Evolutionary conservation across 2,113 vertebrate species (phyloP).

Genomic region (Chelonoidis abingdonii): DNA sequence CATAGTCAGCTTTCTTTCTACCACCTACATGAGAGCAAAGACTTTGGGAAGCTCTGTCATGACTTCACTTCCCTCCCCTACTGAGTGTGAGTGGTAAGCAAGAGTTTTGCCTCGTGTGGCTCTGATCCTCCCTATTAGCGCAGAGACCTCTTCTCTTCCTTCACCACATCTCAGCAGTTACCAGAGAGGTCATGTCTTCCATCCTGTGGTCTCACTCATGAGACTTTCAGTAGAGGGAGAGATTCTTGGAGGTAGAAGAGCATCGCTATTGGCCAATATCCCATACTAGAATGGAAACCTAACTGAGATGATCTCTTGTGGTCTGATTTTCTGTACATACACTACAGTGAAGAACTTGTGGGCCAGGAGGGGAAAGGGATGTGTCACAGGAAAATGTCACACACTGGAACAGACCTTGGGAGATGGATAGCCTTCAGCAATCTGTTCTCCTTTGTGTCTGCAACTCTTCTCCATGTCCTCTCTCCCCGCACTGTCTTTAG

Average conservation of each 20-base stretch:
- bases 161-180: neutral
- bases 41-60: neutral
- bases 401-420: neutral
- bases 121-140: neutral
- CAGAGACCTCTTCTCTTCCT: neutral
- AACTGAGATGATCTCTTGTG: neutral
- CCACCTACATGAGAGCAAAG: neutral
- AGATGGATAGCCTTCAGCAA: neutral
- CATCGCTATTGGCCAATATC: neutral
- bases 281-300: neutral
- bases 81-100: neutral
- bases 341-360: neutral
- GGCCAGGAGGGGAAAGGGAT: neutral
- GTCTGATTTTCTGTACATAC: neutral
- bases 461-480: neutral
- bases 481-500: neutral
- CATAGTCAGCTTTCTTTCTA: fast-evolving
- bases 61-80: neutral
- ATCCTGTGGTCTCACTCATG: neutral
- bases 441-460: neutral
- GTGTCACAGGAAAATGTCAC: neutral
- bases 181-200: neutral
- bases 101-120: neutral
- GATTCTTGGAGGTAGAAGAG: neutral
- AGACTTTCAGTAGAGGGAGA: neutral